These are phyloP conservation scores for Peromyscus leucopus DNA, from an alignment of 2,113 vertebrate species.

Conservation along the genomic window DNA sequence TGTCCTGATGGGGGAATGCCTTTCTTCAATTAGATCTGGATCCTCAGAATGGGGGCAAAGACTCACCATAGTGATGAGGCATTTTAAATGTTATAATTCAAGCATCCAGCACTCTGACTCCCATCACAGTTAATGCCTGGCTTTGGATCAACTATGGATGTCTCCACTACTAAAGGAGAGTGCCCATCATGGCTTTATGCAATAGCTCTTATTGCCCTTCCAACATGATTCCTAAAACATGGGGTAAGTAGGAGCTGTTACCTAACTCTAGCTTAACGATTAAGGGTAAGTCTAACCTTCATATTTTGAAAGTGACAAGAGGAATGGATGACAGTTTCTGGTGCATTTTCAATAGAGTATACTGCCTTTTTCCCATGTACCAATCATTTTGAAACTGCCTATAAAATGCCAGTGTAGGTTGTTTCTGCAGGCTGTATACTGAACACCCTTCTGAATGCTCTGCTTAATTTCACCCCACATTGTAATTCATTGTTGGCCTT, in stretches of 20 bases:
- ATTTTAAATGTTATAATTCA: neutral
- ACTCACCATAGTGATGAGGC: neutral
- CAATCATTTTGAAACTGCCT: conserved; percentile 60
- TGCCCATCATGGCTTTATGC: neutral
- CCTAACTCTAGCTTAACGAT: neutral
- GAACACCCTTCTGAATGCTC: conserved; percentile 84
- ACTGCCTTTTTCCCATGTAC: conserved; percentile 42
- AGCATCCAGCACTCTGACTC: neutral
- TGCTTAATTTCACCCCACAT: conserved; percentile 86
- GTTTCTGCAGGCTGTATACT: conserved; percentile 79
- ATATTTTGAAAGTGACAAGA: neutral
- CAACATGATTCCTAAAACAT: conserved; percentile 2
- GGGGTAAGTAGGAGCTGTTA: neutral
- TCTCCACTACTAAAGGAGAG: neutral
- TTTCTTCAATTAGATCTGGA: neutral
- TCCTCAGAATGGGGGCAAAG: neutral
- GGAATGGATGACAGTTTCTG: neutral
- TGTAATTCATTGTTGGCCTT: conserved; percentile 92
- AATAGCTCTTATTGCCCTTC: neutral
- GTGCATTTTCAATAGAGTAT: neutral
- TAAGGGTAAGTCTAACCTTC: neutral
- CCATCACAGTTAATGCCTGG: neutral
- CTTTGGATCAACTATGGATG: neutral
- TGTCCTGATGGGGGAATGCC: neutral
- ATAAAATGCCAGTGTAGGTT: conserved; percentile 75